These are phyloP conservation scores for Valencia hispanica DNA, from an alignment of 2,797 vertebrate genomes.

Conservation along the genomic window DNA sequence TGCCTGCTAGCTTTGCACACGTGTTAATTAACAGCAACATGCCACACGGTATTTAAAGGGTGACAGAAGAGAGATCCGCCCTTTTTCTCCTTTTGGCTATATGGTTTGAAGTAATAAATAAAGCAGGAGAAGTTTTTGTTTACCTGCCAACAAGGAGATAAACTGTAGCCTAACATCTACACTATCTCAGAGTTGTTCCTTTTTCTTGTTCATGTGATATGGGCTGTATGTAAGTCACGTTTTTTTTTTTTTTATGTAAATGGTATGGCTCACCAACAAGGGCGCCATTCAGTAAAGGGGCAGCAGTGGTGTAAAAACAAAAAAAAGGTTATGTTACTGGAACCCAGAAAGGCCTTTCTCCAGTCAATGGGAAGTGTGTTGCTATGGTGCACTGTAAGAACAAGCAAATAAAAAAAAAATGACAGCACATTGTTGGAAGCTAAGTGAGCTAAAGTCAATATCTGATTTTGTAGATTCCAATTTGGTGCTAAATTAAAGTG, in stretches of 20 bases:
- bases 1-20: neutral
- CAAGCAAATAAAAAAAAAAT: neutral
- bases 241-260: neutral
- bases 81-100: too few species aligned
- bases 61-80: neutral
- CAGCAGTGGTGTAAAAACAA: neutral
- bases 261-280: neutral
- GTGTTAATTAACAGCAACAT: too few species aligned
- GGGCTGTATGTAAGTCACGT: neutral
- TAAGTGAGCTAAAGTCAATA: neutral
- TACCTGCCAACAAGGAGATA: neutral
- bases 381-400: neutral
- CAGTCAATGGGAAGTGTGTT: neutral
- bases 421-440: neutral
- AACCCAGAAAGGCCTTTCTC: neutral
- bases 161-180: neutral
- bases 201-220: neutral
- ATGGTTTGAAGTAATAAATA: neutral
- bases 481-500: too few species aligned
- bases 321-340: neutral
- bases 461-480: neutral
- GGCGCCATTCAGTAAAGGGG: neutral
- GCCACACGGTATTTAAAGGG: neutral
- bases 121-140: neutral
- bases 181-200: neutral